Conservation (phyloP, 2,113 vertebrate species). For the Pelmatolapia mariae region DNA sequence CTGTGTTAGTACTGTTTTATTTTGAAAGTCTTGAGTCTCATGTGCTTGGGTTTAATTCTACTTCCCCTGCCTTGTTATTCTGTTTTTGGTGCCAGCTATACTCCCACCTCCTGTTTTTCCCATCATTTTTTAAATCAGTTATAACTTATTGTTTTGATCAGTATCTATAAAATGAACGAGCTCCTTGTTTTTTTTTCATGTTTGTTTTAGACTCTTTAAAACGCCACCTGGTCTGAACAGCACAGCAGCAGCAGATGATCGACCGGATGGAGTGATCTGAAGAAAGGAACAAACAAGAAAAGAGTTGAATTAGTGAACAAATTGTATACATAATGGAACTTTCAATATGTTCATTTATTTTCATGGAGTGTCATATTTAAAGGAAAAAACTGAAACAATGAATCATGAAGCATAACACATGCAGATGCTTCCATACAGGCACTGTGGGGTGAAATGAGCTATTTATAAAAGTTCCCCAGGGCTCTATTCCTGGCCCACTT, state of each 20-base stretch:
- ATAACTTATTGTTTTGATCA: neutral
- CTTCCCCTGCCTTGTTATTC: neutral
- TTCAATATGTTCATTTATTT: neutral
- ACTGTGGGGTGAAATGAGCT: neutral
- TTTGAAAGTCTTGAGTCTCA: neutral
- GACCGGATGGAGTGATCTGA: slow-evolving; percentile 45
- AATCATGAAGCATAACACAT: accelerated
- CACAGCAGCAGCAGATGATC: slow-evolving; percentile 46
- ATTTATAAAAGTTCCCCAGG: neutral
- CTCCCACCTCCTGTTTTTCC: neutral
- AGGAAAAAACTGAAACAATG: accelerated
- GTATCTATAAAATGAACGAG: neutral
- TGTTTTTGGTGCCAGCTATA: neutral
- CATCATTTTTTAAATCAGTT: neutral
- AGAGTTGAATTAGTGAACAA: neutral
- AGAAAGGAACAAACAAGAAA: neutral
- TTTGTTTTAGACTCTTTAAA: neutral
- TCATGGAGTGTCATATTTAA: neutral
- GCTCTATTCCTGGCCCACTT: neutral
- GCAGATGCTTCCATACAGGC: neutral
- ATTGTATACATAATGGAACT: neutral
- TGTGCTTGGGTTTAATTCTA: neutral
- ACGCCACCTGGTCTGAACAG: slow-evolving; percentile 41
- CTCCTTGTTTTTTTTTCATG: neutral
- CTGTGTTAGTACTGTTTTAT: neutral